Evolutionary conservation across 2,797 vertebrate species (phyloP), one percentile per base, ranked within the genome.

Genomic region (Botia kubotai): DNA sequence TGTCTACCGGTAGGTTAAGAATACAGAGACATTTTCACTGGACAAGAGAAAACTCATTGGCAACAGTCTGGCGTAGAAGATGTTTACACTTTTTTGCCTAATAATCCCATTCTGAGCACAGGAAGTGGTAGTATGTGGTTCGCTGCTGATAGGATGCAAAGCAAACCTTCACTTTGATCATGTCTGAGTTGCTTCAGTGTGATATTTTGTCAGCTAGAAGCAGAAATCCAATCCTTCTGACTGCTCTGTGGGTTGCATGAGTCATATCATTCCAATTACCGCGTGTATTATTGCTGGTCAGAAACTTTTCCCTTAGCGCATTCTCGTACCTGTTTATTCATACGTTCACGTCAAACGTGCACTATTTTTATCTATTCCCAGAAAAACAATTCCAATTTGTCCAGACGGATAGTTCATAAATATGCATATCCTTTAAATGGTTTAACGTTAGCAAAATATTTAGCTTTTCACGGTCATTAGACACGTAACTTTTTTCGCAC

Each of bases 251-350:
- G 67, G 77, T 65, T 70, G 73, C 74, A 86, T 86, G 82, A 86
- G 43, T 84, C 83, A 84, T 82, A 58, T 77, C 29, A 50, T 46
- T 80, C 80, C 83, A 84, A 82, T 86, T 84, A 84, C 74, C 60
- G 50, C 65, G 58, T 82, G 67, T 67, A 77, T 70, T 76, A 76
- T 52, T 74, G 73, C 73, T 23, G 50, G 62, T 72, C 70, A 72
- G 57, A 48, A 72, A 84, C 76, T 46, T 70, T 67, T 70, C 26
- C 66, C 16, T 75, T 46, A 33, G 46, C 63, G 12, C 23, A 1
- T 3, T n/a, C 52, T 39, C 26, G 52, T 72, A 68, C 69, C 69
- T 36, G 23, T 74, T 84, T 73, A 78, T 80, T 82, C 67, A 67
- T 58, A 63, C 21, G 6, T 62, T 75, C 67, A 57, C 19, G 1